phyloP scores from a whole-genome alignment of 2,888 invertebrate species.

The Altica lythri region DNA sequence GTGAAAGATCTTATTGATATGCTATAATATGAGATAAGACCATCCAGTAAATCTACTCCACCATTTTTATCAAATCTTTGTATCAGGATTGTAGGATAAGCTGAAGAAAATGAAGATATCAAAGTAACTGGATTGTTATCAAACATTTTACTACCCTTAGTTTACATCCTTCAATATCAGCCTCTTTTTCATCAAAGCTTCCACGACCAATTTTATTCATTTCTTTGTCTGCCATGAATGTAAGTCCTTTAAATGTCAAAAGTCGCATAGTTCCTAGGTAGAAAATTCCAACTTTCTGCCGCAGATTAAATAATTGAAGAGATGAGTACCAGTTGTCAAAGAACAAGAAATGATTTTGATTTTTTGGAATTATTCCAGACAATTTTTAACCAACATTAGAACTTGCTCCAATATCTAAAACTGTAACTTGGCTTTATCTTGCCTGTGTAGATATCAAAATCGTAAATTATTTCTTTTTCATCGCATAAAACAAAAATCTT shows the following conservation, averaged over 20 bases:
- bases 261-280: background rate
- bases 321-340: too few species aligned
- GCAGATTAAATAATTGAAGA: background rate
- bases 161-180: background rate
- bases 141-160: background rate
- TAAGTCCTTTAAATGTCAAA: too few species aligned
- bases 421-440: too few species aligned
- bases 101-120: conserved; percentile 1
- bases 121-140: background rate
- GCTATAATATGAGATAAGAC: background rate
- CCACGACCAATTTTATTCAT: background rate
- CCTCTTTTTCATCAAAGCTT: background rate
- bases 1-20: background rate
- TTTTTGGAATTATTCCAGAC: background rate
- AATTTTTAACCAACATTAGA: too few species aligned
- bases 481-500: background rate
- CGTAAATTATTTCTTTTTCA: too few species aligned
- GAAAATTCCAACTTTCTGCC: background rate
- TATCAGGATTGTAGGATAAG: background rate
- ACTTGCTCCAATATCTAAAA: too few species aligned
- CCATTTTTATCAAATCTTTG: background rate
- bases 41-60: background rate
- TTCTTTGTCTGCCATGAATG: background rate
- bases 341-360: background rate
- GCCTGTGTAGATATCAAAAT: too few species aligned